Conservation (phyloP, 2,797 vertebrate genomes). For the Eremophila alpestris region DNA sequence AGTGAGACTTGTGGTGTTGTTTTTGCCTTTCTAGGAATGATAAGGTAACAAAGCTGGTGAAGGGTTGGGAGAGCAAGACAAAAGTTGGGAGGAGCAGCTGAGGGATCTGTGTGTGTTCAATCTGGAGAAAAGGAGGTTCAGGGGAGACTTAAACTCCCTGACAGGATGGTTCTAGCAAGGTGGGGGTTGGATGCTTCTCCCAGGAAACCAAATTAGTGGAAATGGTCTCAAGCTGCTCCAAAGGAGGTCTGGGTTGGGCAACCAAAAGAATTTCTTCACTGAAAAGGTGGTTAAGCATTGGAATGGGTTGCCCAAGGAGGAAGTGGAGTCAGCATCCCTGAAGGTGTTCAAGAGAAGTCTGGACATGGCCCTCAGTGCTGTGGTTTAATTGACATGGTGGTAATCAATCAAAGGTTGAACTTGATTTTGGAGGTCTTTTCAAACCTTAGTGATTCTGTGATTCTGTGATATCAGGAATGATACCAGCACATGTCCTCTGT, state of each 20-base stretch:
- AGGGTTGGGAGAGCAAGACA: not conserved
- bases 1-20: accelerated
- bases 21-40: not conserved
- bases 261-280: not conserved
- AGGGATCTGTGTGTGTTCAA: not conserved
- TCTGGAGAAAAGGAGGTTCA: not conserved
- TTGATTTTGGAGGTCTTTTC: not conserved
- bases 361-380: too few species aligned
- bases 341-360: not conserved
- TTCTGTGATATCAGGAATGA: not conserved
- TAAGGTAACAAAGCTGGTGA: not conserved
- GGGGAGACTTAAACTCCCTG: too few species aligned
- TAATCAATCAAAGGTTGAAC: not conserved
- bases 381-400: not conserved
- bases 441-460: not conserved
- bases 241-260: not conserved
- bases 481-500: not conserved
- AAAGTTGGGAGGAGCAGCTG: not conserved
- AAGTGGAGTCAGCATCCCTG: not conserved
- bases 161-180: not conserved
- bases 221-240: not conserved
- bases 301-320: not conserved
- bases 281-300: not conserved
- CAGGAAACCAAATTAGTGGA: not conserved
- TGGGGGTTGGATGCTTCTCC: not conserved